Evolutionary conservation across 1,140 invertebrate species (phyloP).

Genomic region (Drosophila kohkoa): DNA sequence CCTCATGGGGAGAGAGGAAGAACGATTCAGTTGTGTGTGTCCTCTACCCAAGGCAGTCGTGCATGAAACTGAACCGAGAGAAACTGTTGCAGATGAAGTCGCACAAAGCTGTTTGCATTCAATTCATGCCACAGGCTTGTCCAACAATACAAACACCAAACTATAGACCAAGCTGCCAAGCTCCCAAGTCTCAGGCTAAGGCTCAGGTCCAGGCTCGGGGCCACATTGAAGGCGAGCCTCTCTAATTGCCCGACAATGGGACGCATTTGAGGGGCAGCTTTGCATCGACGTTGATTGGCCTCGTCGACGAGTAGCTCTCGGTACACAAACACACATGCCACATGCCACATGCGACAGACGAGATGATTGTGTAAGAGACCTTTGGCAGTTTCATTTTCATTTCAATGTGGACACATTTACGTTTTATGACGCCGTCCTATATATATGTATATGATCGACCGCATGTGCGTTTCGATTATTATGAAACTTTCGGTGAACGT

Average conservation of each 20-base stretch:
- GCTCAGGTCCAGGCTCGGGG: neutral
- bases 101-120: slow-evolving; percentile 62
- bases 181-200: neutral
- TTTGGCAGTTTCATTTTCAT: slow-evolving; percentile 13
- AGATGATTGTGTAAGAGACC: neutral
- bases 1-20: neutral
- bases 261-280: slow-evolving; percentile 8
- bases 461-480: slow-evolving; percentile 39
- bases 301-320: no score
- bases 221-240: slow-evolving; percentile 8
- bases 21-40: neutral
- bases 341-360: neutral
- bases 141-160: slow-evolving; percentile 39
- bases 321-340: no score
- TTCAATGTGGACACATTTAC: slow-evolving; percentile 6
- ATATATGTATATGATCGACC: slow-evolving; percentile 16
- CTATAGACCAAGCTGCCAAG: neutral
- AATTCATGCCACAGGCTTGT: slow-evolving; percentile 52
- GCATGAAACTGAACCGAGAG: slow-evolving; percentile 62
- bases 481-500: slow-evolving; percentile 19
- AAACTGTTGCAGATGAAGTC: slow-evolving; percentile 54
- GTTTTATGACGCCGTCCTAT: slow-evolving; percentile 10
- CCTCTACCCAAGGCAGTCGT: slow-evolving; percentile 46
- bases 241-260: slow-evolving; percentile 49
- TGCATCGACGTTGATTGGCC: slow-evolving; percentile 38